Evolutionary conservation across 1,140 invertebrate genomes (phyloP).

Genomic region (Musca vetustissima): DNA sequence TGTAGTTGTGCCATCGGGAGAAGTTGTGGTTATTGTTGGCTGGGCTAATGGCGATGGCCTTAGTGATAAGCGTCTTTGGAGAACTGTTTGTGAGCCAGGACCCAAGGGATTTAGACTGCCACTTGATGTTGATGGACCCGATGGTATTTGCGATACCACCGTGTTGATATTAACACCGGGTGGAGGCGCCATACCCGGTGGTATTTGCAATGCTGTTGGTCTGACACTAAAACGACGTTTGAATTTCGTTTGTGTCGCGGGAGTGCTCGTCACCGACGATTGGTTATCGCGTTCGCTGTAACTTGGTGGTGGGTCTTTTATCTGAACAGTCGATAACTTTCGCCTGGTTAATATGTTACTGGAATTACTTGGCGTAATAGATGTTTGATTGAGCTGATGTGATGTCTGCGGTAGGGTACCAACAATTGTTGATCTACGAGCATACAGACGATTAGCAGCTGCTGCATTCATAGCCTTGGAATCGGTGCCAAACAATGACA

Average conservation of each 20-base stretch:
- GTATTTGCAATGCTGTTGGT: slow-evolving; percentile 50
- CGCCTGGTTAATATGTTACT: slow-evolving; percentile 28
- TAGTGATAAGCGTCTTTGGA: slow-evolving; percentile 49
- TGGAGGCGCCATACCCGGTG: slow-evolving; percentile 49
- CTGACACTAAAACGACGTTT: slow-evolving; percentile 51
- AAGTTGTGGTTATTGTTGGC: slow-evolving; percentile 1
- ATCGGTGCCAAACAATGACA: slow-evolving; percentile 46
- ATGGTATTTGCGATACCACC: slow-evolving; percentile 23
- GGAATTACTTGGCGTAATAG: background rate
- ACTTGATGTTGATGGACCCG: slow-evolving; percentile 25
- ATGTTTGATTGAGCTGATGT: slow-evolving; percentile 11
- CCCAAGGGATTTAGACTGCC: background rate
- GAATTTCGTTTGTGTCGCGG: slow-evolving; percentile 37
- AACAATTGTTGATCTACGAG: slow-evolving; percentile 49
- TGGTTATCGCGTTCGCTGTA: slow-evolving; percentile 37
- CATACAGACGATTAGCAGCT: slow-evolving; percentile 46
- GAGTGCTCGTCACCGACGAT: background rate
- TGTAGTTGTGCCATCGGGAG: slow-evolving; percentile 18
- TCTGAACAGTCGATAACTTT: slow-evolving; percentile 32
- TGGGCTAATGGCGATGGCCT: slow-evolving; percentile 50
- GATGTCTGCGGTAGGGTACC: slow-evolving; percentile 42
- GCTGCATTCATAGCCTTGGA: slow-evolving; percentile 37
- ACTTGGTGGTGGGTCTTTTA: slow-evolving; percentile 46
- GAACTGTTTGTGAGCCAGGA: slow-evolving; percentile 37
- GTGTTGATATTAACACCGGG: slow-evolving; percentile 34